A percentile compares a stretch with the other conserved stretches of the same genome.
Evolutionary conservation across 2,797 vertebrate genomes (phyloP).

Genomic region (Lacerta viridis): DNA sequence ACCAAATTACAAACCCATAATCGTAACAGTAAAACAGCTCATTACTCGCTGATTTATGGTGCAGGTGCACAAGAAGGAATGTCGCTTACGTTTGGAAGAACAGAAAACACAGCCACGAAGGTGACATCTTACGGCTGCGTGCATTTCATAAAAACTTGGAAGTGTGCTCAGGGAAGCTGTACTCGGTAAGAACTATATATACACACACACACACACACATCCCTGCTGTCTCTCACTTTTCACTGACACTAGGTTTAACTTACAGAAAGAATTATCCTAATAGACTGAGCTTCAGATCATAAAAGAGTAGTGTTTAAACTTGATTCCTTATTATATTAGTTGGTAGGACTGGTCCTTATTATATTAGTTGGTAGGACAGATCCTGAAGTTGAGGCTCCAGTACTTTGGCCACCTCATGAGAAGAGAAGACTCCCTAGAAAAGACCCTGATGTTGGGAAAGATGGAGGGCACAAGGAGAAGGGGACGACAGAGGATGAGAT

Average conservation of each 20-base stretch:
- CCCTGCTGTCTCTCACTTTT: background rate
- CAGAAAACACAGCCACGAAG: slow-evolving; percentile 56
- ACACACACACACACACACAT: background rate
- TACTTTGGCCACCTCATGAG: no score
- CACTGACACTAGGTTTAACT: background rate
- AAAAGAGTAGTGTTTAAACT: rapidly evolving
- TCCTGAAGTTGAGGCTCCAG: no score
- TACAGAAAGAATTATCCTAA: slow-evolving; percentile 27
- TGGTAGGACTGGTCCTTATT: no score
- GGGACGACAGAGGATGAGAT: no score
- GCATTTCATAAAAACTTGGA: slow-evolving; percentile 63
- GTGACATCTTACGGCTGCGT: slow-evolving; percentile 60
- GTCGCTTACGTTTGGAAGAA: slow-evolving; percentile 27
- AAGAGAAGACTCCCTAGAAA: no score
- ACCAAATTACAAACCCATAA: slow-evolving; percentile 66
- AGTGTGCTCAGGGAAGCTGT: slow-evolving; percentile 34
- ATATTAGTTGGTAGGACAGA: no score
- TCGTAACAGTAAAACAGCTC: slow-evolving; percentile 69
- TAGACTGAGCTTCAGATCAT: background rate
- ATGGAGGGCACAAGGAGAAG: no score
- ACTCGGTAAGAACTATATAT: slow-evolving; percentile 54
- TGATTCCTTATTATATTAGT: background rate
- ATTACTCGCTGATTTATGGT: slow-evolving; percentile 68
- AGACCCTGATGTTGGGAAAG: no score
- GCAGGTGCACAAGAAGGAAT: slow-evolving; percentile 50